A percentile compares a stretch with the other conserved stretches of the same genome.
Conservation (phyloP, 1,140 invertebrate genomes). For the Lepidurus arcticus region DNA sequence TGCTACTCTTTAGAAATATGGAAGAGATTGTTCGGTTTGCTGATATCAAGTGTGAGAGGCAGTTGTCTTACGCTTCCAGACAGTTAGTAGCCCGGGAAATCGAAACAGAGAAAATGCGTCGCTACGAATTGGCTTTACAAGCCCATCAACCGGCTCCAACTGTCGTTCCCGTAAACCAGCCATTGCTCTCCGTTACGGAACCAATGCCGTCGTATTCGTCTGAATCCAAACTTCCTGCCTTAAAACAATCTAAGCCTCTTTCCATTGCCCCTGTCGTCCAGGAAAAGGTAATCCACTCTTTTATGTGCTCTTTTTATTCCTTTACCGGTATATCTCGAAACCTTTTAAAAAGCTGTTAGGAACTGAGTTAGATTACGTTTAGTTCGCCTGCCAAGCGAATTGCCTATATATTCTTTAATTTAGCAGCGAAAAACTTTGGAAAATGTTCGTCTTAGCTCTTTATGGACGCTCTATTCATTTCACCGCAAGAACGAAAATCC, state of each 20-base stretch:
- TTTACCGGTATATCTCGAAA: neutral
- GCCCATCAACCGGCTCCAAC: slow-evolving; percentile 25
- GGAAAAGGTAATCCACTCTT: neutral
- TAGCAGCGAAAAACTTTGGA: neutral
- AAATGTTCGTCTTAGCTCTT: neutral
- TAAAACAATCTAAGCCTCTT: neutral
- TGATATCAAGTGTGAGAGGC: slow-evolving; percentile 41
- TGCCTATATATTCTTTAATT: neutral
- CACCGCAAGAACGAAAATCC: neutral
- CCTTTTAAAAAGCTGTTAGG: neutral
- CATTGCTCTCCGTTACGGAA: slow-evolving; percentile 6
- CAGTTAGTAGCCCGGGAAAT: slow-evolving; percentile 73
- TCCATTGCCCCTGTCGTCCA: neutral
- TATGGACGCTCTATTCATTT: neutral
- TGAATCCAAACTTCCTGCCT: neutral
- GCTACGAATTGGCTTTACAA: slow-evolving; percentile 43
- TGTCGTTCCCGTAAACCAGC: slow-evolving; percentile 27
- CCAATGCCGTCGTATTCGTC: neutral
- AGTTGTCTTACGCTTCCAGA: slow-evolving; percentile 61
- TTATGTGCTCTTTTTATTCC: neutral
- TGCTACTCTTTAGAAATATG: slow-evolving; percentile 47
- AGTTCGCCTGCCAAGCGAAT: too few relatives aligned
- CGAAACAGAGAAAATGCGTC: slow-evolving; percentile 62
- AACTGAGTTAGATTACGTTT: neutral
- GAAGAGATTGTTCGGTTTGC: slow-evolving; percentile 51